phyloP scores from a whole-genome alignment of 2,888 invertebrate species.

The Athrips mouffetella region DNA sequence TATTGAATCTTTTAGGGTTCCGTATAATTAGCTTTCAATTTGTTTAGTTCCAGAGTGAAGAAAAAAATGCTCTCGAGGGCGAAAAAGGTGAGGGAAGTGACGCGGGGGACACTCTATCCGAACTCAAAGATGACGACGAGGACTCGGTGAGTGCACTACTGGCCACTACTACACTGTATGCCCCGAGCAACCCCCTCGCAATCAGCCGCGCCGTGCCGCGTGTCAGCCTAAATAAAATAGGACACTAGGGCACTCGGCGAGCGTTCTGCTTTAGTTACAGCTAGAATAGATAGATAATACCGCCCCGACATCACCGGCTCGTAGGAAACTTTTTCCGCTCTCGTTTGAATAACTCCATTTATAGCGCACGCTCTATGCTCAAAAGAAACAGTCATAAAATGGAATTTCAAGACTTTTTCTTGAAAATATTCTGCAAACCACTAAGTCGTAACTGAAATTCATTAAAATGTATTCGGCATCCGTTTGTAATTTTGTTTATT shows the following conservation, averaged over 20 bases:
- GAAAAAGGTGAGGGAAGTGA: slow-evolving; percentile 53
- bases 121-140: slow-evolving; percentile 77
- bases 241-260: slow-evolving; percentile 57
- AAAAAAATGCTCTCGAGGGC: slow-evolving; percentile 49
- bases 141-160: slow-evolving; percentile 86
- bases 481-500: not conserved
- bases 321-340: not conserved
- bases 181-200: not conserved
- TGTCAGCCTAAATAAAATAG: slow-evolving; percentile 51
- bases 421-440: too few species aligned
- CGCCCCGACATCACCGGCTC: not conserved
- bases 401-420: too few species aligned
- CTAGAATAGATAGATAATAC: slow-evolving; percentile 10
- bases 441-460: too few species aligned
- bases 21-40: not conserved
- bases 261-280: slow-evolving; percentile 32
- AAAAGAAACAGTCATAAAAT: too few species aligned
- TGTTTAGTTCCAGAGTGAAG: slow-evolving; percentile 56
- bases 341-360: too few species aligned
- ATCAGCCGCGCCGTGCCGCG: slow-evolving; percentile 27
- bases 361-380: too few species aligned
- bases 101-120: slow-evolving; percentile 63
- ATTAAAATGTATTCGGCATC: not conserved
- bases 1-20: too few species aligned
- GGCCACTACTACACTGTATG: too few species aligned